These are phyloP conservation scores for Silvanus unidentatus DNA, from an alignment of 2,888 invertebrate species.

Conservation along the genomic window DNA sequence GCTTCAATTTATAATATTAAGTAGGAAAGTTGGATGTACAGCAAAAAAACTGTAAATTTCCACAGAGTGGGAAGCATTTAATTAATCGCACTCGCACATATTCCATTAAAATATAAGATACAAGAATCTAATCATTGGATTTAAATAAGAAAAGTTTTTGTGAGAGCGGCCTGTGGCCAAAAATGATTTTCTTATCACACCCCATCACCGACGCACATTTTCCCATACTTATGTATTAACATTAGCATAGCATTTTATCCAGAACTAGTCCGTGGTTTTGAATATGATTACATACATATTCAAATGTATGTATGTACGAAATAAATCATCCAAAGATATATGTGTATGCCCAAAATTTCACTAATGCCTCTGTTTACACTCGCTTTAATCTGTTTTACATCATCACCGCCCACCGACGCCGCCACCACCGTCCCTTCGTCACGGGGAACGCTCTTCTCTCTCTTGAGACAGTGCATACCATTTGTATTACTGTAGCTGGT, in stretches of 20 bases:
- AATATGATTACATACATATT: conserved; percentile 40
- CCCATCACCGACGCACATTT: too few species aligned
- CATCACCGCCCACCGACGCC: conserved; percentile 7
- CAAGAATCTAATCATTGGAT: too few species aligned
- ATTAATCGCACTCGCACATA: too few species aligned
- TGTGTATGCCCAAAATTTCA: conserved; percentile 22
- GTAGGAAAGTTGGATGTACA: too few species aligned
- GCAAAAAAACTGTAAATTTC: too few species aligned
- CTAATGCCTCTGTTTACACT: conserved; percentile 30
- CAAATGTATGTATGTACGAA: conserved; percentile 23
- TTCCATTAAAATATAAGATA: too few species aligned
- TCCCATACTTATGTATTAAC: too few species aligned
- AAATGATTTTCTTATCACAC: too few species aligned
- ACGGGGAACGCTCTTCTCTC: conserved; percentile 10
- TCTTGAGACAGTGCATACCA: conserved; percentile 10
- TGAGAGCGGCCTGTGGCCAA: too few species aligned
- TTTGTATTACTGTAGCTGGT: conserved; percentile 16
- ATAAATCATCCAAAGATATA: conserved; percentile 31
- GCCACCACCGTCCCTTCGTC: conserved; percentile 10
- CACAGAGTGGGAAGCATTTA: too few species aligned
- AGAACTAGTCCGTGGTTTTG: conserved; percentile 37
- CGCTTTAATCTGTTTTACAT: conserved; percentile 25
- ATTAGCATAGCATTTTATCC: conserved; percentile 41
- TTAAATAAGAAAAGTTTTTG: too few species aligned
- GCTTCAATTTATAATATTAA: too few species aligned